Percentiles rank a stretch among this genome's conserved stretches.
Conservation (phyloP, 2,888 invertebrate genomes). For the Bellardia bayeri region DNA sequence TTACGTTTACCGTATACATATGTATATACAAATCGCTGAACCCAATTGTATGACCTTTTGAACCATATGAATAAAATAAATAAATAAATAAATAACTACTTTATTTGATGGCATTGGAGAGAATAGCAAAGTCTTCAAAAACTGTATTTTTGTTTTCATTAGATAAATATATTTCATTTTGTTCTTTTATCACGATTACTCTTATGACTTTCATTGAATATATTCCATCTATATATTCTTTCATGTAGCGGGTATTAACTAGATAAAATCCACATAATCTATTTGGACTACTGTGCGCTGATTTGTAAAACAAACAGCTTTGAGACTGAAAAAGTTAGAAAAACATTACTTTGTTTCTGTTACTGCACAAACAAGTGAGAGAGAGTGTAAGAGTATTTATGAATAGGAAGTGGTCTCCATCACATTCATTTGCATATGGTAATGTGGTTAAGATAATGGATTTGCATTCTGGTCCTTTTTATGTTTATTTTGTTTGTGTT, state of each 20-base stretch:
- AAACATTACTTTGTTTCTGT: conserved; percentile 4
- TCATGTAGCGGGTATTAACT: background rate
- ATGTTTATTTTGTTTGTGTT: background rate
- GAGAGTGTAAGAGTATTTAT: background rate
- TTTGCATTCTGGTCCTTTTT: conserved; percentile 19
- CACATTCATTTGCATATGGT: conserved; percentile 45
- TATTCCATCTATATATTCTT: background rate
- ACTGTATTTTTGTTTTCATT: background rate
- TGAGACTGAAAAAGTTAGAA: background rate
- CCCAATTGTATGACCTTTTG: too few relatives aligned
- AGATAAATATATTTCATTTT: background rate
- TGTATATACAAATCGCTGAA: too few relatives aligned
- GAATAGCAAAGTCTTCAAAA: background rate
- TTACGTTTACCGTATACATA: too few relatives aligned
- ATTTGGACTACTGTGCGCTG: conserved; percentile 19
- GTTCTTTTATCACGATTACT: background rate
- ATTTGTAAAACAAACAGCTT: conserved; percentile 34
- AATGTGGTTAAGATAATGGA: conserved; percentile 39
- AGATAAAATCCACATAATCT: background rate
- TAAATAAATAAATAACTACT: too few relatives aligned
- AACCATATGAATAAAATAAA: too few relatives aligned
- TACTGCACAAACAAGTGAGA: background rate
- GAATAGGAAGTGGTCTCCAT: conserved; percentile 25
- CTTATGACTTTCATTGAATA: background rate
- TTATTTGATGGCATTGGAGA: too few relatives aligned